Percentiles rank a stretch among this genome's conserved stretches.
Conservation (phyloP, 2,888 invertebrate genomes). For the Carabus problematicus region DNA sequence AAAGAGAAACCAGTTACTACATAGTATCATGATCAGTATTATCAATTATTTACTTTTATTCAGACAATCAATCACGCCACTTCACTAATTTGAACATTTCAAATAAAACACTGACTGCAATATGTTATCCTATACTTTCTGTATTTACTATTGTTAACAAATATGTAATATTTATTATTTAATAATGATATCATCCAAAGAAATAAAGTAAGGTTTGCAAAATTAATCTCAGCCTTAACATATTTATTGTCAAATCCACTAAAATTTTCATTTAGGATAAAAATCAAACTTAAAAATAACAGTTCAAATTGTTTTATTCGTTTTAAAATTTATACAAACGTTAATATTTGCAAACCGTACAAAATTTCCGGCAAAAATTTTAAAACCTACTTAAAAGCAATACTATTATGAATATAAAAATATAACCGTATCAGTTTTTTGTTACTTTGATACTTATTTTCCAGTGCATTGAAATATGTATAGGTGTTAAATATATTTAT, state of each 20-base stretch:
- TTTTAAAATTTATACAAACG: background rate
- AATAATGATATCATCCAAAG: background rate
- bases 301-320: slow-evolving; percentile 7
- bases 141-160: slow-evolving; percentile 9
- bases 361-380: slow-evolving; percentile 21
- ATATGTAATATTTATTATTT: slow-evolving; percentile 8
- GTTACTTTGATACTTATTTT: too few relatives aligned
- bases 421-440: slow-evolving; percentile 11
- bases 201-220: slow-evolving; percentile 31
- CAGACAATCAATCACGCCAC: too few relatives aligned
- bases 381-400: slow-evolving; percentile 38
- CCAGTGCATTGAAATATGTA: too few relatives aligned
- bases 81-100: slow-evolving; percentile 3
- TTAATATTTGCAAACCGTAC: slow-evolving; percentile 31
- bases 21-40: too few relatives aligned
- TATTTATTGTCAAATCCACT: slow-evolving; percentile 36
- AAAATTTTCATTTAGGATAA: slow-evolving; percentile 16
- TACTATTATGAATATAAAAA: slow-evolving; percentile 31
- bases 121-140: slow-evolving; percentile 3
- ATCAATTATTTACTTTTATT: too few relatives aligned
- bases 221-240: slow-evolving; percentile 10
- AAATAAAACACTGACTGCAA: background rate
- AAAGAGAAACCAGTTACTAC: background rate
- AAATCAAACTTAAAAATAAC: slow-evolving; percentile 27
- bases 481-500: too few relatives aligned